phyloP scores from a whole-genome alignment of 2,113 vertebrate genomes.

The Bagarius yarrelli region DNA sequence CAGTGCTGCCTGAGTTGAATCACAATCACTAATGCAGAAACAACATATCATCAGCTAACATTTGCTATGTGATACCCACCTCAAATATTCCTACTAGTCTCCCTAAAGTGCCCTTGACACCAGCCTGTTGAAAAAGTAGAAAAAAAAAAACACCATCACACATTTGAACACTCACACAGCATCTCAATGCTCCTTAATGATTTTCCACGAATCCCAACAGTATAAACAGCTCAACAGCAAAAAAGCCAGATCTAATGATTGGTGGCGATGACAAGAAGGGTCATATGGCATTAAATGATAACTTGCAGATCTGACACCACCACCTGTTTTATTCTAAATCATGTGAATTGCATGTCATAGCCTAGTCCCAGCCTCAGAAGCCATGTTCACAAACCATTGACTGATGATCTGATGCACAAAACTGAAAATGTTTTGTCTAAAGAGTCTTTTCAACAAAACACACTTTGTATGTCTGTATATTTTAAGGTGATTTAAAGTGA shows the following conservation, averaged over 20 bases:
- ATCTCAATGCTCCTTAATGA: background rate
- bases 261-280: background rate
- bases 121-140: conserved; percentile 76
- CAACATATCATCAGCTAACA: background rate
- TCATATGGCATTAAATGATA: background rate
- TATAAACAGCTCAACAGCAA: background rate
- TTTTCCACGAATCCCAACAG: background rate
- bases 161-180: background rate
- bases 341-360: background rate
- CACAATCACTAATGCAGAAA: conserved; percentile 7
- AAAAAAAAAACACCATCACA: background rate
- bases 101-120: conserved; percentile 96
- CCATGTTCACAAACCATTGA: too few relatives aligned
- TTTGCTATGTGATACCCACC: conserved; percentile 70
- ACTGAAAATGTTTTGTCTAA: too few relatives aligned
- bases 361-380: too few relatives aligned
- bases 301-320: background rate
- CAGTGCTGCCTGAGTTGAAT: conserved; percentile 3
- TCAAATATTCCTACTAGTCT: conserved; percentile 97
- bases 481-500: too few relatives aligned
- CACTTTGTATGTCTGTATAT: too few relatives aligned
- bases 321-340: background rate
- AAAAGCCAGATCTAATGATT: background rate
- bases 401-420: too few relatives aligned
- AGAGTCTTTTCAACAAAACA: too few relatives aligned